These are phyloP conservation scores for Morone chrysops DNA, from an alignment of 2,113 vertebrate genomes.

Conservation along the genomic window DNA sequence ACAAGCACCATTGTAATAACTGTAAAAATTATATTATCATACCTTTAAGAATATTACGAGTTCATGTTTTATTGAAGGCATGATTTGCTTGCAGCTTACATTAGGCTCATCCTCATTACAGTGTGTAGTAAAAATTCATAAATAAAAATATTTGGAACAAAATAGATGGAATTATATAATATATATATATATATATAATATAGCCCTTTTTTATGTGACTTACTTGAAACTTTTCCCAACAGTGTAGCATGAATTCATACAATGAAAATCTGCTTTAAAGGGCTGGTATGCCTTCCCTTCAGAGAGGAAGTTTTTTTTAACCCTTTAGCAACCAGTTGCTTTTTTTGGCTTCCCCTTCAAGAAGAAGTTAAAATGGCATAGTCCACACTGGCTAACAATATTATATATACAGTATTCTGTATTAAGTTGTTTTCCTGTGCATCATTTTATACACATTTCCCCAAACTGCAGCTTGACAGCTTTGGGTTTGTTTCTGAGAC, in stretches of 20 bases:
- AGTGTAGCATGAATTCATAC: slow-evolving; percentile 2
- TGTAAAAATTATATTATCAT: slow-evolving; percentile 67
- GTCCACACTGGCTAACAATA: neutral
- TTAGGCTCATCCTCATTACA: slow-evolving; percentile 23
- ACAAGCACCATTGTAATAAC: slow-evolving; percentile 45
- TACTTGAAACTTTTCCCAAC: slow-evolving; percentile 7
- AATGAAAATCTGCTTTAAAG: neutral
- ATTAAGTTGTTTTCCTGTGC: neutral
- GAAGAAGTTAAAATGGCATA: neutral
- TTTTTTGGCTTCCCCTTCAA: neutral
- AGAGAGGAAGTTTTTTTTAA: slow-evolving; percentile 14
- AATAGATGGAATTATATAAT: slow-evolving; percentile 24
- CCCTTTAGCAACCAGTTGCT: neutral
- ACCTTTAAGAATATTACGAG: slow-evolving; percentile 58
- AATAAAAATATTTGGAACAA: slow-evolving; percentile 39
- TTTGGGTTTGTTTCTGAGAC: neutral
- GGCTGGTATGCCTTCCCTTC: neutral
- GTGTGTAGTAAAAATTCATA: slow-evolving; percentile 19
- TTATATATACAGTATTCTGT: neutral
- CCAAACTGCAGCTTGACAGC: neutral
- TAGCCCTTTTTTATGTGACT: slow-evolving; percentile 23
- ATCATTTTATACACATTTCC: neutral
- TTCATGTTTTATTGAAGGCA: slow-evolving; percentile 73
- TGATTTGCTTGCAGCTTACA: slow-evolving; percentile 45
- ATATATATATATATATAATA: neutral